These are phyloP conservation scores for Suillia variegata DNA, from an alignment of 2,888 invertebrate species.

Conservation along the genomic window DNA sequence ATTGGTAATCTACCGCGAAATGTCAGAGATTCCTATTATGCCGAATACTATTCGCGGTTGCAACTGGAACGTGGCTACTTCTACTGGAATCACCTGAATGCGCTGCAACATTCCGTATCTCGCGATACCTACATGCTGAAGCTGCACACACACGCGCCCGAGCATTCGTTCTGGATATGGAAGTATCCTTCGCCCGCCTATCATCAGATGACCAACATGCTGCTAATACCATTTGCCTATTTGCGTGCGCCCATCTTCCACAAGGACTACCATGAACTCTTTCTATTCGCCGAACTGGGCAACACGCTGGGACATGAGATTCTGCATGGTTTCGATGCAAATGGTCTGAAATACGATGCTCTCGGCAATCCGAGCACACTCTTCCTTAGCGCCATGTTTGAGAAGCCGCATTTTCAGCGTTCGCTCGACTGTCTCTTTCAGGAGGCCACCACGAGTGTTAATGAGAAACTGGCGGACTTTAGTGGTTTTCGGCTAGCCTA, in stretches of 20 bases:
- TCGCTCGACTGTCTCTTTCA: conserved; percentile 26
- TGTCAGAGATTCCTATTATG: conserved; percentile 14
- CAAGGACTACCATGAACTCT: conserved; percentile 25
- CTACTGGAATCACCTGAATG: conserved; percentile 17
- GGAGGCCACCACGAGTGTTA: conserved; percentile 27
- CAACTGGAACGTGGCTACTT: conserved; percentile 13
- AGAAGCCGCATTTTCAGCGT: conserved; percentile 17
- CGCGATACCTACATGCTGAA: conserved; percentile 7
- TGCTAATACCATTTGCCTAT: conserved; percentile 34
- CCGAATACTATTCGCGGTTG: conserved; percentile 19
- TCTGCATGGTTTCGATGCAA: conserved; percentile 37
- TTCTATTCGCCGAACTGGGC: conserved; percentile 34
- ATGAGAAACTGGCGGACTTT: conserved; percentile 40
- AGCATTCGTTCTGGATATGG: conserved; percentile 27
- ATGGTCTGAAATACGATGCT: conserved; percentile 36
- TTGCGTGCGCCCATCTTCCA: conserved; percentile 30
- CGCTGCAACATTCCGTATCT: neutral
- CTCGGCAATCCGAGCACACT: conserved; percentile 28
- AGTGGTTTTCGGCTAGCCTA: conserved; percentile 39
- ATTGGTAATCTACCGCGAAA: conserved; percentile 28
- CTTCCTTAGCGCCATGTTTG: conserved; percentile 15
- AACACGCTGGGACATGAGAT: conserved; percentile 40
- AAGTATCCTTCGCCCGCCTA: conserved; percentile 33
- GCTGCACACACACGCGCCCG: conserved; percentile 11
- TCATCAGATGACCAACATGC: conserved; percentile 30